A percentile compares a stretch with the other conserved stretches of the same genome.
Conservation (phyloP, 2,888 invertebrate genomes). For the Deroplatys truncata region DNA sequence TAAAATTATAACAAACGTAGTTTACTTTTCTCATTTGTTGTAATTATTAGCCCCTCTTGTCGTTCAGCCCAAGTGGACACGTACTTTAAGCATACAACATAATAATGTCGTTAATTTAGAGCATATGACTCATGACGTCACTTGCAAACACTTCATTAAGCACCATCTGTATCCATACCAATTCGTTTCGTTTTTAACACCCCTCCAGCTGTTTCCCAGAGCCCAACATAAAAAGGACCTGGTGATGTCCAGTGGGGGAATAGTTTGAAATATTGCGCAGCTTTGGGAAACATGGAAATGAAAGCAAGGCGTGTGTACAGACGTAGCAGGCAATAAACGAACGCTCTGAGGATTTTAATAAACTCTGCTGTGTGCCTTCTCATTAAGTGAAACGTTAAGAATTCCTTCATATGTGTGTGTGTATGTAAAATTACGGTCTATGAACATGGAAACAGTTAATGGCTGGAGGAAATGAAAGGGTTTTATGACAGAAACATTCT, state of each 20-base stretch:
- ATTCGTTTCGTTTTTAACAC: neutral
- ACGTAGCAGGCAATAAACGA: neutral
- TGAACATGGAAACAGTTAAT: too few species aligned
- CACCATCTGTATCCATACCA: neutral
- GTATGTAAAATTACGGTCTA: too few species aligned
- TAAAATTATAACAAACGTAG: too few species aligned
- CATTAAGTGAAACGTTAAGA: neutral
- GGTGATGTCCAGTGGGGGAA: neutral
- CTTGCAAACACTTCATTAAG: neutral
- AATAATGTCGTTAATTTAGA: too few species aligned
- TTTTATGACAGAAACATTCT: too few species aligned
- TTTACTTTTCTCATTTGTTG: too few species aligned
- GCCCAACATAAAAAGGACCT: neutral
- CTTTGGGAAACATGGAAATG: neutral
- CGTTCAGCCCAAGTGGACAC: too few species aligned
- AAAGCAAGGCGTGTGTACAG: neutral
- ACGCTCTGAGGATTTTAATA: neutral
- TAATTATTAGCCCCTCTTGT: too few species aligned
- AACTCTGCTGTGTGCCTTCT: neutral
- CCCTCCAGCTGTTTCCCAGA: neutral
- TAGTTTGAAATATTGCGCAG: neutral
- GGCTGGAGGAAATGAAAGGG: too few species aligned
- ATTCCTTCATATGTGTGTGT: neutral
- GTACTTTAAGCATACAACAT: too few species aligned
- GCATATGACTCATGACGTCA: too few species aligned